These are phyloP conservation scores for Caenorhabditis japonica DNA, from an alignment of 2,888 invertebrate genomes.

Conservation along the genomic window DNA sequence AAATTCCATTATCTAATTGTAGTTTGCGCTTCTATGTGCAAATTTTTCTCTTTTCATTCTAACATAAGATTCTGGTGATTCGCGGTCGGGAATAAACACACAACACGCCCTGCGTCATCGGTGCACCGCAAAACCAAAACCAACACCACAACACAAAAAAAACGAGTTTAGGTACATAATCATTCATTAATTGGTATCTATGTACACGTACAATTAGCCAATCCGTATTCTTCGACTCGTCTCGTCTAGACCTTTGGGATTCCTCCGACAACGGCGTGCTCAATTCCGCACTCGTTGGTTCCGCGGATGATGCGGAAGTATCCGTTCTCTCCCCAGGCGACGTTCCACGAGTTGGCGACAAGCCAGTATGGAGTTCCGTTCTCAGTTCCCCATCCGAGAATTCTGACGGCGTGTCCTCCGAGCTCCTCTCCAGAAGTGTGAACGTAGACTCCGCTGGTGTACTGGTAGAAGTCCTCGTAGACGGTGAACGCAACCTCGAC, in stretches of 20 bases:
- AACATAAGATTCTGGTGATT: no score
- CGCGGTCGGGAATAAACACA: no score
- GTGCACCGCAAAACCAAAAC: no score
- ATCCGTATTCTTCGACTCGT: not conserved
- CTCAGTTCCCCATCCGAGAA: constrained; percentile 88
- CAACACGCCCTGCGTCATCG: no score
- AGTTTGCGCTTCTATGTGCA: no score
- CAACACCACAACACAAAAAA: not conserved
- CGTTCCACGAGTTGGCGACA: constrained; percentile 93
- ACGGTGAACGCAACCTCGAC: constrained; percentile 91
- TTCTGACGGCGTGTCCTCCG: constrained; percentile 89
- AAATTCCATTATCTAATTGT: no score
- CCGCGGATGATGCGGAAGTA: constrained; percentile 62
- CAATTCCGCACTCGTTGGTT: constrained; percentile 62
- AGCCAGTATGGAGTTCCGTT: constrained; percentile 87
- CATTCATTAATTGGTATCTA: constrained; percentile 35
- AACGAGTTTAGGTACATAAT: constrained; percentile 8
- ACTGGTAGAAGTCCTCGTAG: constrained; percentile 87
- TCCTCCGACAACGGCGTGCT: constrained; percentile 60
- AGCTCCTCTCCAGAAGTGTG: constrained; percentile 80
- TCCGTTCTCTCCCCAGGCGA: constrained; percentile 88
- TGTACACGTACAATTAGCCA: constrained; percentile 41
- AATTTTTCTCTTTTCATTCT: no score
- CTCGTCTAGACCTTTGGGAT: constrained; percentile 55
- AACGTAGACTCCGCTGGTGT: constrained; percentile 83